Percentiles rank a stretch among this genome's conserved stretches.
Evolutionary conservation across 1,140 invertebrate species (phyloP).

Genomic region (Tribolium castaneum): DNA sequence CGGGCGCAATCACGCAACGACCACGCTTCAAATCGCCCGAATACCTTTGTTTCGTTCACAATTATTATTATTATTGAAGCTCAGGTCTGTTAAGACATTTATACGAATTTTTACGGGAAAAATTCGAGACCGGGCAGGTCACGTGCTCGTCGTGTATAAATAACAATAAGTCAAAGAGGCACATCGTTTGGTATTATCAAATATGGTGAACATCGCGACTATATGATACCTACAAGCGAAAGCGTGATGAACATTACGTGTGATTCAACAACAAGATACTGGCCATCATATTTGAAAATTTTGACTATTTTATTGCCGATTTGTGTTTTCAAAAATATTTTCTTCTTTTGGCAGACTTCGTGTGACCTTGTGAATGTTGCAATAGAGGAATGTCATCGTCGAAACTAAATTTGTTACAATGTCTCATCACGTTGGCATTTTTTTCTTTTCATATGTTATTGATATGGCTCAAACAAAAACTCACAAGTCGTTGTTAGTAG

Average conservation of each 20-base stretch:
- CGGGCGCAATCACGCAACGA: neutral
- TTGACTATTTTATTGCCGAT: neutral
- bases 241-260: slow-evolving; percentile 49
- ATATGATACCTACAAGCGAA: slow-evolving; percentile 47
- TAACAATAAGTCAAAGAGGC: slow-evolving; percentile 58
- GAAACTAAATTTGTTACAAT: slow-evolving; percentile 36
- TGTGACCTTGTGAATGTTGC: slow-evolving; percentile 57
- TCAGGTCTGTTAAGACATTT: slow-evolving; percentile 56
- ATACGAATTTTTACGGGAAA: slow-evolving; percentile 42
- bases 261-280: slow-evolving; percentile 35
- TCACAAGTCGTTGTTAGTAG: too few species aligned
- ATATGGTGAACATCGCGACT: slow-evolving; percentile 57
- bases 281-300: slow-evolving; percentile 2
- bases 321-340: neutral
- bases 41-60: slow-evolving; percentile 26
- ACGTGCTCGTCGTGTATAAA: slow-evolving; percentile 52
- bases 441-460: slow-evolving; percentile 47
- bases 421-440: slow-evolving; percentile 44
- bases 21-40: neutral
- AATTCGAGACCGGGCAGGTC: slow-evolving; percentile 59
- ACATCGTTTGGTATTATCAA: slow-evolving; percentile 63
- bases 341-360: slow-evolving; percentile 54
- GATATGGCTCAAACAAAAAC: slow-evolving; percentile 53
- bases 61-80: slow-evolving; percentile 43
- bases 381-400: slow-evolving; percentile 34